Evolutionary conservation across 2,113 vertebrate genomes (phyloP).

Genomic region (Dolichallabes microphthalmus): DNA sequence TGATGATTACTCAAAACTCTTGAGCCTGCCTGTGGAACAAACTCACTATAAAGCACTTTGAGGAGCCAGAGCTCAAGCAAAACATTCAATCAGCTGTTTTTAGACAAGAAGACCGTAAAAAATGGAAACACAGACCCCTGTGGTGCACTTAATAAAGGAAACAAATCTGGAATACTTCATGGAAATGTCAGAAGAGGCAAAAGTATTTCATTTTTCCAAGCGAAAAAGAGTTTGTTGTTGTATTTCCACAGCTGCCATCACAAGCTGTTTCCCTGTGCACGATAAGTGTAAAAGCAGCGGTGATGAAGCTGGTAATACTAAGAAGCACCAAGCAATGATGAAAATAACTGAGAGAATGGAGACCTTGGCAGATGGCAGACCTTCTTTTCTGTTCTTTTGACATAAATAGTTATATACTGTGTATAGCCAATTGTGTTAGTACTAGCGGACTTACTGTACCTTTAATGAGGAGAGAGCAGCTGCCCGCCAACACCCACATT

Average conservation of each 20-base stretch:
- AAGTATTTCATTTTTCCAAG: background rate
- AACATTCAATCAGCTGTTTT: constrained; percentile 8
- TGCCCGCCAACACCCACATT: too few species aligned
- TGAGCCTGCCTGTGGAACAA: constrained; percentile 2
- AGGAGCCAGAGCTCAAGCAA: background rate
- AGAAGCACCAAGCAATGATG: too few species aligned
- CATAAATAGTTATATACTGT: too few species aligned
- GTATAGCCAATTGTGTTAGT: too few species aligned
- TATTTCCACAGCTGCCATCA: constrained; percentile 23
- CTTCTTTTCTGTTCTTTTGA: too few species aligned
- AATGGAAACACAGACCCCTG: background rate
- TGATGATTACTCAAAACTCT: constrained; percentile 22
- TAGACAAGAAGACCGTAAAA: background rate
- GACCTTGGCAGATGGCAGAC: too few species aligned
- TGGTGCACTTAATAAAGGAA: constrained; percentile 3
- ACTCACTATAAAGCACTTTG: background rate
- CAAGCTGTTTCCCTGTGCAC: constrained; percentile 26
- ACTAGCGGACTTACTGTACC: too few species aligned
- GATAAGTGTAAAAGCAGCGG: background rate
- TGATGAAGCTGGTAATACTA: too few species aligned
- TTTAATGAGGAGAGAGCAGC: too few species aligned
- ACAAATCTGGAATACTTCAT: background rate
- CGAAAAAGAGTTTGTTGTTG: constrained; percentile 35
- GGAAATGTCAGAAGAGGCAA: constrained; percentile 1
- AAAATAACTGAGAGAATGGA: too few species aligned